Percentiles rank a stretch among this genome's conserved stretches.
phyloP scores from a whole-genome alignment of 2,797 vertebrate genomes.

The Pseudochirops cupreus region DNA sequence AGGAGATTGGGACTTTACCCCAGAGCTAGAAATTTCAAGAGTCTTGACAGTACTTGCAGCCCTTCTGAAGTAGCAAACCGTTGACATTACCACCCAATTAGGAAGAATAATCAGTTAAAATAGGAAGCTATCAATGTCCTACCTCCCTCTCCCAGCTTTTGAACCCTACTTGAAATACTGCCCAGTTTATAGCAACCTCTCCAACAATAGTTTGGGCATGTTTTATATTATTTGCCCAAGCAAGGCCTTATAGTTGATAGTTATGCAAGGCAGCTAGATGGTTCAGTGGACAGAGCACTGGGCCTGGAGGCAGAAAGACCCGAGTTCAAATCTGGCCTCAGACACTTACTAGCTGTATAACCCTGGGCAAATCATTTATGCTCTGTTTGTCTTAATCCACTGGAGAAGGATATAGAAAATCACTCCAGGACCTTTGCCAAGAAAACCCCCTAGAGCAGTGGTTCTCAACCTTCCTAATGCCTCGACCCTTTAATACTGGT shows the following conservation, averaged over 20 bases:
- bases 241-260: not conserved
- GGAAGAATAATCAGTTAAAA: not conserved
- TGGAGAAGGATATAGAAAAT: not conserved
- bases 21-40: not conserved
- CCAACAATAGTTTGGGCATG: not conserved
- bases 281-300: not conserved
- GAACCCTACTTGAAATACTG: not conserved
- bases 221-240: not conserved
- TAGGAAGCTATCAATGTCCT: not conserved
- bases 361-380: not conserved
- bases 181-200: not conserved
- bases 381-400: not conserved
- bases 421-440: not conserved
- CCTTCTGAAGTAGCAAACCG: not conserved
- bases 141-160: not conserved
- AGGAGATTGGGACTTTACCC: not conserved
- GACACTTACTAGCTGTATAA: not conserved
- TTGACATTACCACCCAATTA: not conserved
- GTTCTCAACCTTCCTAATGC: too few relatives aligned
- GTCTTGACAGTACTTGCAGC: not conserved
- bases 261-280: not conserved
- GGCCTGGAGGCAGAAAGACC: not conserved
- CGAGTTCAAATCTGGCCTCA: not conserved
- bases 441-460: not conserved
- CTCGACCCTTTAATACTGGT: too few relatives aligned